phyloP scores from a whole-genome alignment of 2,797 vertebrate species.

The Tinamus major region DNA sequence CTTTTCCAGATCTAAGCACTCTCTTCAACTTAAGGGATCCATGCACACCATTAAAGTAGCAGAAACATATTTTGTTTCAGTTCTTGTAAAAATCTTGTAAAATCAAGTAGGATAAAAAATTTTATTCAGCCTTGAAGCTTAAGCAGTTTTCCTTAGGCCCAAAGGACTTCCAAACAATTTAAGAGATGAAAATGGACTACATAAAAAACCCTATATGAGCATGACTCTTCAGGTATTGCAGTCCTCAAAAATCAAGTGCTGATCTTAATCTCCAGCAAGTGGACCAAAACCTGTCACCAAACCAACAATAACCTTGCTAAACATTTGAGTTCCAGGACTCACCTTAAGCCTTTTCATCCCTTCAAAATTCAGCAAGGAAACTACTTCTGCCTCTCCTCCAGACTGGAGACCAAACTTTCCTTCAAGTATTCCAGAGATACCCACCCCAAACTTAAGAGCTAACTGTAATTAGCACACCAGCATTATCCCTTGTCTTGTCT shows the following conservation, averaged over 20 bases:
- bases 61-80: not conserved
- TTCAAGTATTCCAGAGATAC: not conserved
- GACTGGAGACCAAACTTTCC: not conserved
- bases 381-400: not conserved
- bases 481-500: not conserved
- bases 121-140: not conserved
- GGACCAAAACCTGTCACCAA: not conserved
- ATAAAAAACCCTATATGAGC: not conserved
- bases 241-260: not conserved
- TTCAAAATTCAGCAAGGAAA: not conserved
- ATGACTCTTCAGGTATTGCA: not conserved
- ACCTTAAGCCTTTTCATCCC: not conserved
- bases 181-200: not conserved
- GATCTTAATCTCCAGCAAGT: not conserved
- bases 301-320: not conserved
- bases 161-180: not conserved
- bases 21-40: not conserved
- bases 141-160: not conserved
- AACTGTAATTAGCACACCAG: not conserved
- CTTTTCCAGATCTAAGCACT: not conserved
- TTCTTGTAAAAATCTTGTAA: not conserved
- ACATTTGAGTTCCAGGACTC: not conserved
- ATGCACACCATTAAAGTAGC: not conserved
- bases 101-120: not conserved
- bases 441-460: not conserved